Evolutionary conservation across 2,888 invertebrate genomes (phyloP).

Genomic region (Lithophane socia): DNA sequence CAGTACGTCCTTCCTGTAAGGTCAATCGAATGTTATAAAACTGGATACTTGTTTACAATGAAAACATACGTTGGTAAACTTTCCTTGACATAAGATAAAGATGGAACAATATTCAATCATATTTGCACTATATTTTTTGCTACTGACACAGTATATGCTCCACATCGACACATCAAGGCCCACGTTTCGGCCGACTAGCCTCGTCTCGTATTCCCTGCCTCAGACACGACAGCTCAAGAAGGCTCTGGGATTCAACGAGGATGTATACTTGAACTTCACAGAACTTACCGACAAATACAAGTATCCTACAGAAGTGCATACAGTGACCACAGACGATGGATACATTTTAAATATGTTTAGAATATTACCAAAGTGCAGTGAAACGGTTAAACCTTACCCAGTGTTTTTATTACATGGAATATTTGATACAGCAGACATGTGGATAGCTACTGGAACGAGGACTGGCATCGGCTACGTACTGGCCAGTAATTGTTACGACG

Average conservation of each 20-base stretch:
- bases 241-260: conserved; percentile 80
- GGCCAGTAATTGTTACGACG: conserved; percentile 89
- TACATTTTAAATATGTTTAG: conserved; percentile 80
- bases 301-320: conserved; percentile 75
- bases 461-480: conserved; percentile 79
- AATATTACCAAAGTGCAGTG: conserved; percentile 75
- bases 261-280: conserved; percentile 82
- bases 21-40: conserved; percentile 85
- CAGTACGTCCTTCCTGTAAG: conserved; percentile 79
- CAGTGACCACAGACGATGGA: conserved; percentile 79
- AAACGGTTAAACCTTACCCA: conserved; percentile 69
- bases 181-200: conserved; percentile 59
- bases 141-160: conserved; percentile 61
- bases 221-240: conserved; percentile 78
- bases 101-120: conserved; percentile 66
- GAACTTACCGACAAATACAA: conserved; percentile 79
- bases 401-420: conserved; percentile 80
- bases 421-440: conserved; percentile 78
- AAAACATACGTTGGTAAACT: conserved; percentile 75
- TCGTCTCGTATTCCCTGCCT: conserved; percentile 76
- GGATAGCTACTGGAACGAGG: conserved; percentile 76
- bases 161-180: conserved; percentile 61
- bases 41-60: conserved; percentile 77
- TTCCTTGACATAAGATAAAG: conserved; percentile 73
- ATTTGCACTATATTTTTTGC: conserved; percentile 63